Base-by-base conservation (phyloP, 1,140 invertebrate species). In the Solenopsis invicta region DNA sequence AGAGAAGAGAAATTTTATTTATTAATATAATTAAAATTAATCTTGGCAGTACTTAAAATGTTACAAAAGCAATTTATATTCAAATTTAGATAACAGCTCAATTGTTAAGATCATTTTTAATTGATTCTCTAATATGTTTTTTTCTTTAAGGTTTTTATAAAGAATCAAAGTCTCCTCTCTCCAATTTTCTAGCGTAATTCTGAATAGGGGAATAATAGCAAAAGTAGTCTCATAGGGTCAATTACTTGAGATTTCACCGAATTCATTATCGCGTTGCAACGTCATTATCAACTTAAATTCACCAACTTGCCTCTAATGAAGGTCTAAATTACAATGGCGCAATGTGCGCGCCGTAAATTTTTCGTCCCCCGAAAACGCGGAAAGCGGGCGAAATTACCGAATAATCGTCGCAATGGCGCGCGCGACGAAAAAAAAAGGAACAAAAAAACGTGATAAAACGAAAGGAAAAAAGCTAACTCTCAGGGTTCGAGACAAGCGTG, bases 401-500 rank as follows among this genome's bases (percentile, higher is more conserved):
- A 13, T 56, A 48, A 84, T 84, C 54, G 69, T 84, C 41, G 24
- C 67, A 74, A 74, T 74, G 45, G 24, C 37, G 13, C 48, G 48
- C 41, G 29, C 21, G 16, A 2, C 12, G 54, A 12, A 9, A 59
- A 59, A 56, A 72, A 72, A 74, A 37, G 13, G 18, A 12, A 12
- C 41, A 61, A 50, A 61, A 50, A 81, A 54, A 59, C 50, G 41
- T 54, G 67, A 64, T 4, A 34, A 54, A 18, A 52, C 50, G 66
- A 69, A 29, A 64, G 66, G 18, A 87, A 88, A 86, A 66, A 77
- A 74, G 88, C 52, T 52, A 78, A 62, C 61, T 72, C 69, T 71
- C 74, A 56, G 76, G 66, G 84, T 56, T 77, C 37, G 74, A 61
- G 59, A 91, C 87, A 81, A 82, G 61, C 61, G 62, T 91, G 72